Evolutionary conservation across 1,140 invertebrate species (phyloP), one percentile per base, ranked within the genome.

Genomic region (Drosophila jambulina): DNA sequence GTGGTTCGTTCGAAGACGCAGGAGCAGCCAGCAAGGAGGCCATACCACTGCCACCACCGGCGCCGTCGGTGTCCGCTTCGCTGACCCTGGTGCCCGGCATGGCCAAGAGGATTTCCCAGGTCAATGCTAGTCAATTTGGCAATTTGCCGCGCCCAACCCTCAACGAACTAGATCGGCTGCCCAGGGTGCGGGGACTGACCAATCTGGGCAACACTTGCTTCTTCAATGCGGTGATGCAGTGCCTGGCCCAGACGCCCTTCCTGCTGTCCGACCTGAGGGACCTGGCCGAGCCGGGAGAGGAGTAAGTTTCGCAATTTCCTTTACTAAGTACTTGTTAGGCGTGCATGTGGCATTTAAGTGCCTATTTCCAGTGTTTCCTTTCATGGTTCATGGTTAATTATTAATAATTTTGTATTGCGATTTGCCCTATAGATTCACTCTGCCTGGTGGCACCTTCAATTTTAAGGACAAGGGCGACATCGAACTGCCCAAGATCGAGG

Each of bases 121-220:
- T 9, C 3, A 36, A 38, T 13, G 53, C 27, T 12, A 23, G 1
- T n/a, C n/a, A n/a, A n/a, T n/a, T n/a, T 9, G 13, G 19, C 25
- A 63, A 63, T 40, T 17, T 34, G 12, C 27, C 27, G 17, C 45
- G 56, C 0, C 63, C 38, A 0, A 17, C 17, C 1, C 21, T 42
- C 10, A 63, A 36, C 43, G 70, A 71, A 8, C 40, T 80, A 36
- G 85, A 82, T 6, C 61, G 71, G 0, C 87, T 95, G 63, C 94
- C 94, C 0, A 91, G 95, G 21, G 94, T 95, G 1, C 93, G 95
- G 93, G 97, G 97, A 15, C 93, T 98, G 54, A 93, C 93, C 40
- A 99, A 99, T 94, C 94, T 99, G 92, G 98, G 98, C 62, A 99
- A 99, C 91, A 99, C 98, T 2, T 99, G 98, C 93, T 99, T 98